These are phyloP conservation scores for Corapipo altera DNA, from an alignment of 2,113 vertebrate genomes.

Conservation along the genomic window DNA sequence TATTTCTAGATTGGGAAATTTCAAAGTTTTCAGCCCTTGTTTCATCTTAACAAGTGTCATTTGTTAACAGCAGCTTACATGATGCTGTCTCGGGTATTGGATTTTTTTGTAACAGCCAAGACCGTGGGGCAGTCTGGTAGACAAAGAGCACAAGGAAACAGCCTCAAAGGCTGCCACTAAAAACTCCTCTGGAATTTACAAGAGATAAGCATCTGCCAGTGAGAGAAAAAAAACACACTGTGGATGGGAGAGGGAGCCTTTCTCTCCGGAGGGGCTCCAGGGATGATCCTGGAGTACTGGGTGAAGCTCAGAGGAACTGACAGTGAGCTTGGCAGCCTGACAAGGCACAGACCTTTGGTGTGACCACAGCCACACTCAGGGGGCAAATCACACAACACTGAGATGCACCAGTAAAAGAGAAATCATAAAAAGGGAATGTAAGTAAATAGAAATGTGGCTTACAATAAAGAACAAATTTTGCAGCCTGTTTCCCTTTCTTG, in stretches of 20 bases:
- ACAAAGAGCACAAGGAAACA: background rate
- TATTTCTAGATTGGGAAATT: background rate
- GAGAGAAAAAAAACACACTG: accelerated
- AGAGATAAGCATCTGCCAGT: background rate
- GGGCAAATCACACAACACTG: background rate
- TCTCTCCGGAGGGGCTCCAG: accelerated
- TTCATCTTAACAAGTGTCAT: background rate
- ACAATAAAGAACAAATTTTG: background rate
- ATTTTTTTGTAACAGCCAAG: background rate
- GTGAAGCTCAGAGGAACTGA: background rate
- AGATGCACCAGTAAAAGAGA: background rate
- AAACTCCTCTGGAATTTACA: background rate
- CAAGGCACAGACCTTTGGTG: too few species aligned
- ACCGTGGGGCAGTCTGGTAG: background rate
- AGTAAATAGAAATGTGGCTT: background rate
- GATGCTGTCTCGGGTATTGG: accelerated
- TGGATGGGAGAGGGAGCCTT: background rate
- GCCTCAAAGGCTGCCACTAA: background rate
- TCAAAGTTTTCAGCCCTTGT: background rate
- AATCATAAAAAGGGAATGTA: background rate
- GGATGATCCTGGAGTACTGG: background rate
- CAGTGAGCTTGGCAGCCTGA: background rate
- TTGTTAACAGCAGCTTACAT: background rate
- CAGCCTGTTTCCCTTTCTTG: background rate
- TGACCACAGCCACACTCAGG: background rate